Evolutionary conservation across 2,888 invertebrate species (phyloP).

Genomic region (Chrysolina oricalcia): DNA sequence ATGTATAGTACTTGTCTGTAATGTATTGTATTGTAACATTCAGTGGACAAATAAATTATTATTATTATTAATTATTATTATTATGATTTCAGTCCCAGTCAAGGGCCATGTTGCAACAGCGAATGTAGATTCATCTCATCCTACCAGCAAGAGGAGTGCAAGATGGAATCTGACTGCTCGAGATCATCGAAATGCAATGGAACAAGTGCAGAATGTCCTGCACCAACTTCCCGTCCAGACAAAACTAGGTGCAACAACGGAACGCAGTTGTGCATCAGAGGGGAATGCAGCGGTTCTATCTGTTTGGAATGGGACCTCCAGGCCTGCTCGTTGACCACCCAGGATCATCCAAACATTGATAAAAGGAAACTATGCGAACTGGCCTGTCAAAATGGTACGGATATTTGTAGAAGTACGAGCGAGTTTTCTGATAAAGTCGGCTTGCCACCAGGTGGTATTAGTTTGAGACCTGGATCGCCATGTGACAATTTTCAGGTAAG

Average conservation of each 20-base stretch:
- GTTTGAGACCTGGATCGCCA: slow-evolving; percentile 94
- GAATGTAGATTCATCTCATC: slow-evolving; percentile 82
- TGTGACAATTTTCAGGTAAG: slow-evolving; percentile 97
- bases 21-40: no score
- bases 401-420: slow-evolving; percentile 89
- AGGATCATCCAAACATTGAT: slow-evolving; percentile 83
- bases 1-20: no score
- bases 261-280: slow-evolving; percentile 88
- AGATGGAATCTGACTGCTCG: slow-evolving; percentile 91
- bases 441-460: slow-evolving; percentile 86
- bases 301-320: slow-evolving; percentile 95
- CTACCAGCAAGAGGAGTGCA: slow-evolving; percentile 81
- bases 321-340: slow-evolving; percentile 94
- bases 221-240: slow-evolving; percentile 85
- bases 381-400: slow-evolving; percentile 93
- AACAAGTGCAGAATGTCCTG: slow-evolving; percentile 89
- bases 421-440: slow-evolving; percentile 86
- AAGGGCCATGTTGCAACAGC: slow-evolving; percentile 98
- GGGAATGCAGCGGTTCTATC: slow-evolving; percentile 96
- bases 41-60: no score
- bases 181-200: slow-evolving; percentile 92
- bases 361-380: slow-evolving; percentile 94
- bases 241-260: slow-evolving; percentile 96
- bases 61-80: no score
- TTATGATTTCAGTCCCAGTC: slow-evolving; percentile 81